Base-by-base conservation (phyloP, 2,113 vertebrate species). In the Nymphicus hollandicus region DNA sequence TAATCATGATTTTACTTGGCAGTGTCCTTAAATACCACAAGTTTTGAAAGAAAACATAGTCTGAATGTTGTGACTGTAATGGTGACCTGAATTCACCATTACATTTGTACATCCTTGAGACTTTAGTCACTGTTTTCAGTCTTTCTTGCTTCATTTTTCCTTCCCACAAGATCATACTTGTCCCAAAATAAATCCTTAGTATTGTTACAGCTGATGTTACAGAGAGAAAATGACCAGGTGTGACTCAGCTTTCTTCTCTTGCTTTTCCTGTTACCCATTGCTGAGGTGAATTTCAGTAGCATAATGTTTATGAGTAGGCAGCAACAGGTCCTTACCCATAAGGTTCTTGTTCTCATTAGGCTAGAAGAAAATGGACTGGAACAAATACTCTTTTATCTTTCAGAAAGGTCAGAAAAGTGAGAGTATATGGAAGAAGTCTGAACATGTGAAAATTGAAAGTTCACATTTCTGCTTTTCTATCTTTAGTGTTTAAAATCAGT, bases 41-140 rank as follows among this genome's bases (percentile, higher is more conserved):
- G 72, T 96, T 97, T 94, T 90, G 76, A 94, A 93, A 86, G 86
- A 94, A 96, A 95, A 96, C 92, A 95, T 19, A 17, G 23, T 73
- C 72, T 94, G 80, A 93, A 86, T 91, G 88, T 96, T 86, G 61
- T 91, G 88, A 83, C 83, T 96, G 47, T 86, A 72, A 50, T 47
- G 76, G 60, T 96, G 93, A 93, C 86, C 86, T 93, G 72, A 96
- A 92, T 91, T 91, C 47, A 89, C 88, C 86, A 56, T 93, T 95
- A 44, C 61, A 7, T 71, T 91, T 84, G 55, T 83, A 61, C 24
- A 3, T 92, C 88, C 64, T 92, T 71, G 73, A 84, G 77, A 65
- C 56, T 91, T 95, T 61, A 93, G 82, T 96, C 78, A 84, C 88
- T 92, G 35, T 95, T 96, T 96, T 95, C 43, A 66, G 64, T 81